Evolutionary conservation across 2,797 vertebrate species (phyloP), one percentile per base, ranked within the genome.

Genomic region (Adrianichthys oophorus): DNA sequence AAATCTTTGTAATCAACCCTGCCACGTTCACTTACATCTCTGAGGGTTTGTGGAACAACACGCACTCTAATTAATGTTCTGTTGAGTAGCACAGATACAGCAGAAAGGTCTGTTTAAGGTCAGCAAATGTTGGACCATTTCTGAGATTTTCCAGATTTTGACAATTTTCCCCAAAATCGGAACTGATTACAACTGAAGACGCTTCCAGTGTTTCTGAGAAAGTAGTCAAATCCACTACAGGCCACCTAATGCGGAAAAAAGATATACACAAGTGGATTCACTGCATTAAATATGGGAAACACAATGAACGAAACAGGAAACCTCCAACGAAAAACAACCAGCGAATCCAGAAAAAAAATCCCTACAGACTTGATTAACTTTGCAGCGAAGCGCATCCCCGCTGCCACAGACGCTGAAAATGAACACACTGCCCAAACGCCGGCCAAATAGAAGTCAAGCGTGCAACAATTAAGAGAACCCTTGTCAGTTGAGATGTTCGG

Each of bases 21-120:
- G 52, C 70, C 65, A 26, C 40, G 65, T 48, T 71, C 82, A 68
- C 56, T 89, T 80, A 80, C 56, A 82, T 63, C 13, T 51, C 13
- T 50, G 72, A 69, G 66, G 74, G 32, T 71, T 75, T 86, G 70
- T 80, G 73, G 58, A 76, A 78, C 74, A 81, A 72, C 70, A 75
- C 72, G 72, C 53, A 56, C 37, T 43, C 23, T 60, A 48, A 54
- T 21, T 50, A 7, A 77, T 45, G 50, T 57, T 37, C 29, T 32
- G 29, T 54, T 43, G 53, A 19, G 63, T 69, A 46, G 69, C 18
- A 42, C 69, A 58, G 50, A 73, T 69, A 56, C 17, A 46, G 44
- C 17, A 17, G 32, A 37, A 37, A 12, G 32, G 32, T 37, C 32
- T 37, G 10, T 37, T 37, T 37, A 37, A 37, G 32, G 32, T 37